These are phyloP conservation scores for Macquaria australasica DNA, from an alignment of 2,113 vertebrate species.

Conservation along the genomic window DNA sequence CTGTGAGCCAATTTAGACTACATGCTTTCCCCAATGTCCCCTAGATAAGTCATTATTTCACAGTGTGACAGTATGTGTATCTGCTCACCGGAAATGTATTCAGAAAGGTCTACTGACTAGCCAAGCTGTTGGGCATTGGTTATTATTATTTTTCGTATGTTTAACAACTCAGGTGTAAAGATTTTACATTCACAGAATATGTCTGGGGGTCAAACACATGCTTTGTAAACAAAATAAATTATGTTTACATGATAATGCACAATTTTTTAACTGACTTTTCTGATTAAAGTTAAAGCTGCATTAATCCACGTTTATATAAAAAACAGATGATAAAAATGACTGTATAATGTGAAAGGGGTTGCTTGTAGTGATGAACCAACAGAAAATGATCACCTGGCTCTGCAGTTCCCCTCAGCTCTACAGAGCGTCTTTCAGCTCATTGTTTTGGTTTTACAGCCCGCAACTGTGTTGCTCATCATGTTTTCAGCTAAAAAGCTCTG, in stretches of 20 bases:
- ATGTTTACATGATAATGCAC: background rate
- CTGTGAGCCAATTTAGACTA: conserved; percentile 31
- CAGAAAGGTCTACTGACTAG: background rate
- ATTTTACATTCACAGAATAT: background rate
- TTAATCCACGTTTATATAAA: no score
- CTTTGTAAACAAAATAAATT: background rate
- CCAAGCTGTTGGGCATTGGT: background rate
- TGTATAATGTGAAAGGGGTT: background rate
- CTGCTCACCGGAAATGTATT: conserved; percentile 12
- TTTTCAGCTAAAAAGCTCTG: background rate
- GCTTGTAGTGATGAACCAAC: no score
- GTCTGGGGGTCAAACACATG: background rate
- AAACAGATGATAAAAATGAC: background rate
- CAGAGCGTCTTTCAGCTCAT: background rate
- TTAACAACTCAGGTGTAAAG: background rate
- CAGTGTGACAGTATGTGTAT: conserved; percentile 2
- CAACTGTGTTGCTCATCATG: no score
- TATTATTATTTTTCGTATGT: background rate
- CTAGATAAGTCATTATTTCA: conserved; percentile 40
- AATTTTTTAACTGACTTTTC: background rate
- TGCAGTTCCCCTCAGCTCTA: background rate
- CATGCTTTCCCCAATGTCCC: conserved; percentile 20
- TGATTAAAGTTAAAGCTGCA: no score
- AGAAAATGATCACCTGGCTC: no score
- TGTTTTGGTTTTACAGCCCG: background rate